Percentiles rank a stretch among this genome's conserved stretches.
These are phyloP conservation scores for Drosophila mauritiana DNA, from an alignment of 1,140 invertebrate genomes.

Conservation along the genomic window DNA sequence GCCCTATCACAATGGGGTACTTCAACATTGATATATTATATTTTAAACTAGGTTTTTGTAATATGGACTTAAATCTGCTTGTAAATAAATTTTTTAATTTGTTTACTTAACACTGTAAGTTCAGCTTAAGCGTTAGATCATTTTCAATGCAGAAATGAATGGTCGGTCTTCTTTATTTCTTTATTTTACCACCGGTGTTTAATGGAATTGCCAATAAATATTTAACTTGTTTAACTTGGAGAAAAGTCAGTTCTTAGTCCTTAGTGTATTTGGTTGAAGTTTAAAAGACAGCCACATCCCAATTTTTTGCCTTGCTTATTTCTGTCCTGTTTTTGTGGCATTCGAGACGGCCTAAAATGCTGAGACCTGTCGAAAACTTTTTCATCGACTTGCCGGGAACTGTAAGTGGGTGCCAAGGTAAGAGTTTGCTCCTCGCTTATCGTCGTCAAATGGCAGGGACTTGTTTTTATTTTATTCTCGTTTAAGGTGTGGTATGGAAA, in stretches of 20 bases:
- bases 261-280: constrained; percentile 6
- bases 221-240: neutral
- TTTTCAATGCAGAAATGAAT: too few species aligned
- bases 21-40: neutral
- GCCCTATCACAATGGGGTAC: neutral
- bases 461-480: constrained; percentile 19
- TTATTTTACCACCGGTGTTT: neutral
- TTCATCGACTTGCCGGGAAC: constrained; percentile 37
- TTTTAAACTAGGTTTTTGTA: too few species aligned
- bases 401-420: constrained; percentile 34
- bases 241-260: neutral
- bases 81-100: too few species aligned
- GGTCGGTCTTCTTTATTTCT: neutral
- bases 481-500: constrained; percentile 6
- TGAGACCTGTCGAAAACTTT: constrained; percentile 46
- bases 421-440: constrained; percentile 36
- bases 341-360: constrained; percentile 53
- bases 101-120: too few species aligned
- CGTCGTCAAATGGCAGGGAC: constrained; percentile 33
- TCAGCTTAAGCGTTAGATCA: too few species aligned
- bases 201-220: constrained; percentile 4
- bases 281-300: neutral
- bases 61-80: too few species aligned
- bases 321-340: constrained; percentile 32
- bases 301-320: constrained; percentile 10